Evolutionary conservation across 2,113 vertebrate species (phyloP), one percentile per base, ranked within the genome.

Genomic region (Otolemur garnettii): DNA sequence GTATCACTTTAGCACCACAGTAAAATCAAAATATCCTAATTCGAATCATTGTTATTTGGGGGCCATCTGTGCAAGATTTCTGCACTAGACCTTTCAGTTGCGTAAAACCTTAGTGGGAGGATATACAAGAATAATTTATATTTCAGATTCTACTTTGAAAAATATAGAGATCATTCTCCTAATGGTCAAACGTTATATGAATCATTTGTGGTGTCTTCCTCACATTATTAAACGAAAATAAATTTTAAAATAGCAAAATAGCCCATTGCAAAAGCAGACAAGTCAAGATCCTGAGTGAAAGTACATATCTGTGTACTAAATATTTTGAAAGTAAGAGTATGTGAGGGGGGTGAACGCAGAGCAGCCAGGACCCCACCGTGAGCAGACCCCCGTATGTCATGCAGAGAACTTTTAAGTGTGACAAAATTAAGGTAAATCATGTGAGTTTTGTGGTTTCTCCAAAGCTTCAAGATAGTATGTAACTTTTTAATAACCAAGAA

Each of bases 321-420:
- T 71, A 9, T 6, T 3, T 28, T 53, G 50, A 66, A 74, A 80
- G n/a, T 22, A 1, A 21, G 1, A 2, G 2, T 7, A 0, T 15
- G 14, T 2, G 26, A 28, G 59, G 75, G 18, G 53, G 66, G 4
- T 9, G 12, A 45, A 33, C 10, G 14, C 38, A 24, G 28, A 45
- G 14, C 18, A 12, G 0, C 28, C 74, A 50, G 6, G 8, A 15
- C 17, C 28, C 60, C 3, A 2, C 42, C 17, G 3, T 8, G 12
- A 15, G 5, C 35, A 24, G 8, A 33, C 12, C 35, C 53, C 6
- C 38, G 5, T 74, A 19, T 42, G 59, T 38, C 28, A 75, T n/a
- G 2, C 21, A 50, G 17, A 71, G 2, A 18, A 22, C 26, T 71
- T 45, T 9, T 66, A 78, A 53, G 4, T 17, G 24, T 84, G 26